These are phyloP conservation scores for Notiomystis cincta DNA, from an alignment of 2,113 vertebrate species.

Conservation along the genomic window DNA sequence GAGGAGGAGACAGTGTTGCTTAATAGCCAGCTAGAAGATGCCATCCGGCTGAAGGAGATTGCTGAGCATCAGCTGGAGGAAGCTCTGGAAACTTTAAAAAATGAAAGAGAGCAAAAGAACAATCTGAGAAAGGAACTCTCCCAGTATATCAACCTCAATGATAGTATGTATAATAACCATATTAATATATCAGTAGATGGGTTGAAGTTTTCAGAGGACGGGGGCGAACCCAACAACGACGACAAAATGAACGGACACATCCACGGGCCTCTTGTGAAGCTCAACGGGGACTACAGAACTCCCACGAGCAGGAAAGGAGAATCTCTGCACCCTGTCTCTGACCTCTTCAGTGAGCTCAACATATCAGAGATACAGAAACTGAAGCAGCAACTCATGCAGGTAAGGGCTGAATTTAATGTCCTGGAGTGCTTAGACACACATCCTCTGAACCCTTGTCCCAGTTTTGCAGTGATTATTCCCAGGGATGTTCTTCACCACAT, in stretches of 20 bases:
- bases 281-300: constrained; percentile 83
- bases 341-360: constrained; percentile 97
- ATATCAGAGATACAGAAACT: constrained; percentile 98
- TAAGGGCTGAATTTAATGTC: constrained; percentile 52
- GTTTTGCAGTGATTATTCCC: background rate
- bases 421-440: background rate
- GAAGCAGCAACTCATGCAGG: constrained; percentile 97
- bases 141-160: constrained; percentile 88
- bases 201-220: constrained; percentile 86
- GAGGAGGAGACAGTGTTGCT: constrained; percentile 95
- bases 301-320: constrained; percentile 82
- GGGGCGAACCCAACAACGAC: constrained; percentile 78
- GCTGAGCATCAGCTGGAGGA: constrained; percentile 92
- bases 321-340: constrained; percentile 85
- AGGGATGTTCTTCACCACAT: rapidly evolving
- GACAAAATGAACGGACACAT: constrained; percentile 86
- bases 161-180: constrained; percentile 89
- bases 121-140: constrained; percentile 91
- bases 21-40: constrained; percentile 96
- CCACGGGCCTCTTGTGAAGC: constrained; percentile 76
- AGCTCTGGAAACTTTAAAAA: constrained; percentile 92
- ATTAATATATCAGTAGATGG: constrained; percentile 90
- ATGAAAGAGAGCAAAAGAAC: constrained; percentile 95
- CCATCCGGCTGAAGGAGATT: constrained; percentile 92
- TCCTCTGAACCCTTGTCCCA: background rate